Evolutionary conservation across 2,888 invertebrate genomes (phyloP).

Genomic region (Agonopterix heracliana): DNA sequence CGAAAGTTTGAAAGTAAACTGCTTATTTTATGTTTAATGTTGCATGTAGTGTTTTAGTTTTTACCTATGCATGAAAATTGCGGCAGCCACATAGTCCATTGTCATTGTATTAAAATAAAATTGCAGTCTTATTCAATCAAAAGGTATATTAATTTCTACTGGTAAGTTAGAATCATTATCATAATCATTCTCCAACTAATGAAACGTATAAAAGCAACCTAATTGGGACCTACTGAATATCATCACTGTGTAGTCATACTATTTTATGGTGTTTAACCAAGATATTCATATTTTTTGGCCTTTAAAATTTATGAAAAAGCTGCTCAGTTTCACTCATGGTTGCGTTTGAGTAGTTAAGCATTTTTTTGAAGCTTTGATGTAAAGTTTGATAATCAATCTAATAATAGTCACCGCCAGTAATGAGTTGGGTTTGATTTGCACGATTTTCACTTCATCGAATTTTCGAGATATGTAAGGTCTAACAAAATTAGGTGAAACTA

Average conservation of each 20-base stretch:
- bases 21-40: no score
- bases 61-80: no score
- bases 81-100: no score
- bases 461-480: neutral
- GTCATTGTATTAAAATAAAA: no score
- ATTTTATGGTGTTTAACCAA: constrained; percentile 23
- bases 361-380: constrained; percentile 23
- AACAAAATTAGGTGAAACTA: no score
- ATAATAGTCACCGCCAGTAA: constrained; percentile 34
- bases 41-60: no score
- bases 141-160: no score
- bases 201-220: neutral
- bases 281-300: constrained; percentile 72
- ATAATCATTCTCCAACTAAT: neutral
- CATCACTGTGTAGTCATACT: no score
- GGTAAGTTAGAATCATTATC: no score
- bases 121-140: no score
- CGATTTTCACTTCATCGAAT: constrained; percentile 23
- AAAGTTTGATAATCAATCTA: constrained; percentile 18
- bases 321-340: constrained; percentile 10
- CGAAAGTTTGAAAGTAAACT: no score
- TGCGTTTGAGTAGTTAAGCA: constrained; percentile 35
- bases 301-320: constrained; percentile 2
- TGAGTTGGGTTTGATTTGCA: constrained; percentile 52
- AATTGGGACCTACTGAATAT: no score